Evolutionary conservation across 64 coral and sea anemone species (phyloP), one percentile per base, ranked within the genome.

Genomic region (Stichodactyla mertensii): DNA sequence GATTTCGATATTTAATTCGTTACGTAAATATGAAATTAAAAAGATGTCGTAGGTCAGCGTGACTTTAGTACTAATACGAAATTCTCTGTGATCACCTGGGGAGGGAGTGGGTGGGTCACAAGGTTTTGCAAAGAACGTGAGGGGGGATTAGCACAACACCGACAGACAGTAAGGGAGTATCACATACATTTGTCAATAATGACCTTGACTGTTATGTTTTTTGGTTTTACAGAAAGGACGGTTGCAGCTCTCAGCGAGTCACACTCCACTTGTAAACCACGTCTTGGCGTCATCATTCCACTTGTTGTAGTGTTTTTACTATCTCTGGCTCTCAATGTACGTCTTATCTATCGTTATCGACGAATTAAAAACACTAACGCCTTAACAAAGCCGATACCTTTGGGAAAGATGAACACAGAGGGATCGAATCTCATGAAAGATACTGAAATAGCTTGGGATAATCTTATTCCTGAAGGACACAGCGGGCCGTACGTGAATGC

Each of bases 401-500:
- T 61, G 60, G 18, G 52, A 0, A 64, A 36, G n/a, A 51, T 61
- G 56, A 23, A 31, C 16, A 16, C 19, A 7, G 55, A 57, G 9
- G 83, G 56, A 10, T 85, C 83, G 5, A 57, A 85, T 24, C 55
- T 64, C 10, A 64, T 64, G 16, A 85, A 85, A 31, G 83, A 85
- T 55, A 62, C 83, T 24, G 83, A 85, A 22, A 62, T 85, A 16
- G 83, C 83, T 16, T 85, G 83, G 83, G 83, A 85, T 36, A 85
- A 85, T 31, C 56, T 85, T 5, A 36, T 85, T 0, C 26, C 83
- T 45, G 83, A 51, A 52, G 83, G 27, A 85, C 31, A 81, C 16
- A 31, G 78, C 7, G 78, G 78, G 14, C 51, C 51, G 53, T 81
- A 19, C 6, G 78, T 81, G 18, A 81, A 81, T 81, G 78, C 78